Evolutionary conservation across 92 coral and sea anemone genomes (phyloP), one percentile per base, ranked within the genome.

Genomic region (Epizoanthus ramosus): DNA sequence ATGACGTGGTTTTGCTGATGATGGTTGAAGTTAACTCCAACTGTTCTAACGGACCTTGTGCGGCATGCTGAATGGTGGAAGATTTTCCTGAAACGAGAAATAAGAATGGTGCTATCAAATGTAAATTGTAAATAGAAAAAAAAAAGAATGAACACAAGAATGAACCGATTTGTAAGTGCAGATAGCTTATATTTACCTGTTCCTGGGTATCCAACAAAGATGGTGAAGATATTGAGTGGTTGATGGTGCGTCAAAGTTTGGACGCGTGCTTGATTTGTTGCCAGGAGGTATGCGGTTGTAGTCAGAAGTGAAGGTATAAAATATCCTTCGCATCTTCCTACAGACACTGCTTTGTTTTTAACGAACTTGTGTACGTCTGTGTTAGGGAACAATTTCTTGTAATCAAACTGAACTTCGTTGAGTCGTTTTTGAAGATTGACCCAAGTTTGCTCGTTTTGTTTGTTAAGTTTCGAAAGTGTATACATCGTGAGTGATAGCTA

Each of bases 131-230:
- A 24, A 15, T 67, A 23, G 23, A 47, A 67, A 47, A 47, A 67
- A 67, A 28, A 47, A 15, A 31, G 15, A n/a, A 67, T n/a, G 23
- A 28, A 24, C 21, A 28, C 19, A 31, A 28, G 68, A 65, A 24
- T 22, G 15, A 67, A 28, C 15, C 6, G 16, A 67, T 28, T 28
- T 24, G 15, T 21, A 67, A 28, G 45, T 67, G 52, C 23, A 67
- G 15, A 28, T 47, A 28, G 41, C 6, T 15, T 67, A 45, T 60
- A 54, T 65, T 88, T 67, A 88, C 91, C 85, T 75, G 91, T 88
- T 68, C 91, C 91, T 19, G 88, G 89, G 72, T 87, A 87, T 35
- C 91, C 91, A 59, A 83, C 77, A 63, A 86, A 81, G 13, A 86
- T 80, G 52, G 89, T 81, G 47, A 56, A 87, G 22, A 75, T 71